phyloP scores from a whole-genome alignment of 1,140 invertebrate genomes.

The Hesperophylax magnus region DNA sequence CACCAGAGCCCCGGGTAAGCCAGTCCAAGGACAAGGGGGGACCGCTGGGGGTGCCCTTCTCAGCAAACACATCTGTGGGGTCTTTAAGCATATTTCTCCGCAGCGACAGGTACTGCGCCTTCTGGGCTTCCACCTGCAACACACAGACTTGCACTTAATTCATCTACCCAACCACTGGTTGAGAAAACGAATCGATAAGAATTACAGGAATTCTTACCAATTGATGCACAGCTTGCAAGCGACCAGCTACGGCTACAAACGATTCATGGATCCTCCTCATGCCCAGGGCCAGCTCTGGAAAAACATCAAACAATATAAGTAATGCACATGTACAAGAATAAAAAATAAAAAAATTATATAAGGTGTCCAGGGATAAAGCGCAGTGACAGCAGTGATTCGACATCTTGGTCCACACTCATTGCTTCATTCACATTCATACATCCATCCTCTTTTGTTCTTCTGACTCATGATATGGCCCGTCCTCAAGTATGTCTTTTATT shows the following conservation, averaged over 20 bases:
- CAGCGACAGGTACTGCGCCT: conserved; percentile 87
- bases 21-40: conserved; percentile 34
- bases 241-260: conserved; percentile 87
- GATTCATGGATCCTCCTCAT: conserved; percentile 88
- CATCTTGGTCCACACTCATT: too few relatives aligned
- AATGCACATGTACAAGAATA: too few relatives aligned
- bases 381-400: too few relatives aligned
- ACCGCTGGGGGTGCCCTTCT: conserved; percentile 53
- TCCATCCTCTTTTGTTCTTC: too few relatives aligned
- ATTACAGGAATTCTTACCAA: conserved; percentile 64
- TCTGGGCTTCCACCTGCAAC: conserved; percentile 77
- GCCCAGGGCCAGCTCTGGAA: conserved; percentile 72
- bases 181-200: not conserved
- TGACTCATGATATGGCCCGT: too few relatives aligned
- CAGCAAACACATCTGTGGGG: conserved; percentile 83
- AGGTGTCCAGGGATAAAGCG: too few relatives aligned
- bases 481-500: too few relatives aligned
- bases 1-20: not conserved
- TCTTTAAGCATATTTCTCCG: conserved; percentile 85
- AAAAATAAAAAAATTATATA: too few relatives aligned
- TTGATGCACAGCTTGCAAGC: conserved; percentile 84
- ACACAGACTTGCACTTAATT: too few relatives aligned
- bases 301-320: not conserved
- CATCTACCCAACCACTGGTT: not conserved
- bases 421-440: too few relatives aligned